phyloP scores from a whole-genome alignment of 2,113 vertebrate species.

The Alligator mississippiensis region DNA sequence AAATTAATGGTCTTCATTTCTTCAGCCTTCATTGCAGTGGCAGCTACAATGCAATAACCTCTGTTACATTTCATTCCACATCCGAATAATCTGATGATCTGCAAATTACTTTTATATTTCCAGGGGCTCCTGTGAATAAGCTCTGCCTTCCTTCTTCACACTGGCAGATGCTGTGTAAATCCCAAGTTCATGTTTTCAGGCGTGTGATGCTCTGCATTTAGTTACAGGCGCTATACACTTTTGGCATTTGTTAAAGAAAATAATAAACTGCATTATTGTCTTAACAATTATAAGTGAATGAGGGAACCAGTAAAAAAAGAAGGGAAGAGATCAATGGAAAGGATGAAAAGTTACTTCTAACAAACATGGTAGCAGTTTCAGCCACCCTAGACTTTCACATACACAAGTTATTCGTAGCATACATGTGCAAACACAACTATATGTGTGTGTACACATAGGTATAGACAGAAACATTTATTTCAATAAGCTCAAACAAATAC shows the following conservation, averaged over 20 bases:
- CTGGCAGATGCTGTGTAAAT: neutral
- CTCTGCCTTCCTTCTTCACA: neutral
- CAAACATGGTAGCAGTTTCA: neutral
- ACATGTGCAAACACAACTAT: neutral
- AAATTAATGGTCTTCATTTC: neutral
- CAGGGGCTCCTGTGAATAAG: neutral
- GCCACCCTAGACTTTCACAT: neutral
- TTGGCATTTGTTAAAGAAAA: neutral
- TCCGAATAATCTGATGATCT: neutral
- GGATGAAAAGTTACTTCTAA: neutral
- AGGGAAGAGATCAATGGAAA: neutral
- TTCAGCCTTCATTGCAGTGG: neutral
- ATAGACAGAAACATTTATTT: slow-evolving; percentile 52
- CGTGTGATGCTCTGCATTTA: neutral
- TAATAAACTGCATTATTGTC: neutral
- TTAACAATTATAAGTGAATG: neutral
- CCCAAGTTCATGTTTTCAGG: neutral
- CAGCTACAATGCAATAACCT: neutral
- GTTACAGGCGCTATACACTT: neutral
- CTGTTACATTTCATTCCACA: neutral
- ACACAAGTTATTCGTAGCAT: neutral
- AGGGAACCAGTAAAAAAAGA: neutral
- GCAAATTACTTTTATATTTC: neutral
- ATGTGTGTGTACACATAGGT: neutral
- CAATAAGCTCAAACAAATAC: slow-evolving; percentile 64